These are phyloP conservation scores for Stomatorhinus ivindoensis DNA, from an alignment of 2,113 vertebrate species.

Conservation along the genomic window DNA sequence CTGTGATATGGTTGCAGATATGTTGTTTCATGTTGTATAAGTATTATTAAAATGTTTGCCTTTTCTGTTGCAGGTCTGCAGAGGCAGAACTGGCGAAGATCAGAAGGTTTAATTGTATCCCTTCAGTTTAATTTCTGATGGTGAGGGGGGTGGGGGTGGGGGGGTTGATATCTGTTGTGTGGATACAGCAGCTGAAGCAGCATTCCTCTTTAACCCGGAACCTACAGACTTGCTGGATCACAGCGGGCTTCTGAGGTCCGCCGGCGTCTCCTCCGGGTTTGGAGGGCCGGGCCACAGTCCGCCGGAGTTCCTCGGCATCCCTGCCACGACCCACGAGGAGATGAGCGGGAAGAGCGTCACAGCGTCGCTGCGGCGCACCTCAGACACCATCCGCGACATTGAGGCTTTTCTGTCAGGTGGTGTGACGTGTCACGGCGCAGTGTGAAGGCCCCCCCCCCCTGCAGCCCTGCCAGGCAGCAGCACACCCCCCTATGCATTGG, in stretches of 20 bases:
- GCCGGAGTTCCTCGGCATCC: neutral
- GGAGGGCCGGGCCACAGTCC: neutral
- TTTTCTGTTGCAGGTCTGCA: slow-evolving; percentile 46
- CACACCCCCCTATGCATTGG: neutral
- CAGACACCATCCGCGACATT: slow-evolving; percentile 53
- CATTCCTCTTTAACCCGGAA: slow-evolving; percentile 37
- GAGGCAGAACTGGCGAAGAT: slow-evolving; percentile 62
- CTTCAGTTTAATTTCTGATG: slow-evolving; percentile 21
- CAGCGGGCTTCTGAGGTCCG: slow-evolving; percentile 25
- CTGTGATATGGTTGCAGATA: neutral
- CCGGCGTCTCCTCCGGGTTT: neutral
- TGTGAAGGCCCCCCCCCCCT: neutral
- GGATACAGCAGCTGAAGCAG: neutral
- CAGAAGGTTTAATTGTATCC: slow-evolving; percentile 62
- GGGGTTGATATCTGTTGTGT: neutral
- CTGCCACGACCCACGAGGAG: neutral
- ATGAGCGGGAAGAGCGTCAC: slow-evolving; percentile 34
- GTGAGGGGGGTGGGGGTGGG: neutral
- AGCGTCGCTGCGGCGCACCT: slow-evolving; percentile 52
- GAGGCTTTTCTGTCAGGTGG: slow-evolving; percentile 43
- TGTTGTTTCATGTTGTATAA: neutral
- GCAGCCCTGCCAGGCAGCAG: neutral
- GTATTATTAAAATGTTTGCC: neutral
- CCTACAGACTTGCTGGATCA: slow-evolving; percentile 55
- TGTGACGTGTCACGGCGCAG: neutral